Percentiles rank a stretch among this genome's conserved stretches.
Conservation (phyloP, 1,140 invertebrate species). For the Sarcophaga bullata region DNA sequence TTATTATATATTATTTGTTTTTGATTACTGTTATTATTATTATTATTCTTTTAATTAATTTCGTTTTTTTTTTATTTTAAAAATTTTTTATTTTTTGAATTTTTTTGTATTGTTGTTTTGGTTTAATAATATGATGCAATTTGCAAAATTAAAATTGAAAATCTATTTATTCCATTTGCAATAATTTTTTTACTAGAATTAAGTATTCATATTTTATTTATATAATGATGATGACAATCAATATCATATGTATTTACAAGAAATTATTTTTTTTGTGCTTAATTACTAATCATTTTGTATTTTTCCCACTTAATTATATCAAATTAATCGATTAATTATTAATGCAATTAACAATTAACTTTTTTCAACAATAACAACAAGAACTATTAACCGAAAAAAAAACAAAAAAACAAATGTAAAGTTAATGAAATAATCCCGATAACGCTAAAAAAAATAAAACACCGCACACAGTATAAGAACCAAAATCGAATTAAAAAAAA, state of each 20-base stretch:
- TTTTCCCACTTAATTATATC: not conserved
- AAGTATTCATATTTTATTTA: too few species aligned
- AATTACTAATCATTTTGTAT: constrained; percentile 3
- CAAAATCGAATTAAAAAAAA: not conserved
- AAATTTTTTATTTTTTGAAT: too few species aligned
- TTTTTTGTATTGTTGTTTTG: too few species aligned
- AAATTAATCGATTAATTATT: constrained; percentile 7
- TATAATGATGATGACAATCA: too few species aligned
- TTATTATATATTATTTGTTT: too few species aligned
- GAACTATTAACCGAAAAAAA: not conserved
- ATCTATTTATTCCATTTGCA: too few species aligned
- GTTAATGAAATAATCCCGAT: too few species aligned
- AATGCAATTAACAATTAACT: not conserved
- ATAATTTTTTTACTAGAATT: too few species aligned
- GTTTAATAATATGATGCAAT: not conserved
- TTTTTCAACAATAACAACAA: constrained; percentile 23
- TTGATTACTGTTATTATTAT: too few species aligned
- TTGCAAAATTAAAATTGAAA: too few species aligned
- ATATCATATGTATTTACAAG: not conserved
- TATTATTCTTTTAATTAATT: too few species aligned
- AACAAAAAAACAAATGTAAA: not conserved
- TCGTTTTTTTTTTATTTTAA: too few species aligned
- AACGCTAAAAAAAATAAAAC: not conserved
- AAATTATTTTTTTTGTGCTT: not conserved
- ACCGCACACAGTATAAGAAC: constrained; percentile 8